These are phyloP conservation scores for Archilochus colubris DNA, from an alignment of 2,113 vertebrate species.

Conservation along the genomic window DNA sequence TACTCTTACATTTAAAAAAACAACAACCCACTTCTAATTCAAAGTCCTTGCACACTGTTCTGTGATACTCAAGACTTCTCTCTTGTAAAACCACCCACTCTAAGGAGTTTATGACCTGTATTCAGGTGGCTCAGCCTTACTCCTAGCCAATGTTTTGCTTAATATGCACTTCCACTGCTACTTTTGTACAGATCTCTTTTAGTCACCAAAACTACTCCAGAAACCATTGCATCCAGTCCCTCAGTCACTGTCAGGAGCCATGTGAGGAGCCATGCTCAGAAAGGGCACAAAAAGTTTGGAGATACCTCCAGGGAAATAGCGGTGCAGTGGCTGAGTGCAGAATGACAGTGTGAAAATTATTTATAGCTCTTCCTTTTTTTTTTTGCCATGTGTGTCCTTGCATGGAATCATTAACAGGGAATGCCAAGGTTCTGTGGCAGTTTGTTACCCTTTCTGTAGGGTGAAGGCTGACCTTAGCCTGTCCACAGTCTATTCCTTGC, in stretches of 20 bases:
- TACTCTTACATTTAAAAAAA: not conserved
- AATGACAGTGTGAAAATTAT: not conserved
- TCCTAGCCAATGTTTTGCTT: not conserved
- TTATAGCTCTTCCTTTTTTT: not conserved
- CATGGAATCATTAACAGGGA: not conserved
- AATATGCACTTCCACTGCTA: not conserved
- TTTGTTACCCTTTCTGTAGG: not conserved
- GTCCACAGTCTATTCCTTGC: not conserved
- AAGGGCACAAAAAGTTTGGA: not conserved
- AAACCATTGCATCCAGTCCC: not conserved
- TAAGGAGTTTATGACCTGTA: not conserved
- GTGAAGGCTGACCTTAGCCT: constrained; percentile 42
- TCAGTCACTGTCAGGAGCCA: not conserved
- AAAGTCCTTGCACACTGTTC: not conserved
- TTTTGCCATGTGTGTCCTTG: not conserved
- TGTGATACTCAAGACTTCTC: not conserved
- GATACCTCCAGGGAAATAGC: not conserved
- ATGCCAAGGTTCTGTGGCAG: not conserved
- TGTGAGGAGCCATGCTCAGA: not conserved
- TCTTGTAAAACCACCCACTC: not conserved
- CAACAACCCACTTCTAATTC: not conserved
- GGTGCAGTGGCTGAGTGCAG: not conserved
- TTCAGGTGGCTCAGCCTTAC: not conserved
- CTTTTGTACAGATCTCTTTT: not conserved
- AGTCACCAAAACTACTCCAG: not conserved